Evolutionary conservation across 2,113 vertebrate genomes (phyloP), one percentile per base, ranked within the genome.

Genomic region (Aleadryas rufinucha): DNA sequence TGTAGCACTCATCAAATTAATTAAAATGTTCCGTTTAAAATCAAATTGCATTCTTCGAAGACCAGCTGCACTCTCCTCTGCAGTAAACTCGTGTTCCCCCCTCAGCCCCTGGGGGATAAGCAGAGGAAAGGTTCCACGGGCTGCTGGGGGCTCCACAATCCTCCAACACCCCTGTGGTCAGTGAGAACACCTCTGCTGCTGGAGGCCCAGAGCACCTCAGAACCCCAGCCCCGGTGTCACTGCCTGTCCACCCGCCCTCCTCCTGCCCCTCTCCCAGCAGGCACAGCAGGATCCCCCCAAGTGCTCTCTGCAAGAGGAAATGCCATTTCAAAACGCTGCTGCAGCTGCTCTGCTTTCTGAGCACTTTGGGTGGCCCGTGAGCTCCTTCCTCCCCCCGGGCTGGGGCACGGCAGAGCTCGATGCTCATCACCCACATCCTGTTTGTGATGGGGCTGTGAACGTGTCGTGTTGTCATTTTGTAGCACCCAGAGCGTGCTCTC

Each of bases 391-490:
- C 27, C 27, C 83, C 42, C 9, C 30, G 13, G 21, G 61, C 74
- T 93, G 92, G 35, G 84, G 70, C 93, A 4, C 79, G 9, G 78
- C 87, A 35, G 53, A 21, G 53, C 78, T 45, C 17, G 10, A 7
- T 1, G 53, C 47, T 28, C 6, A 2, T n/a, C 41, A 47, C 96
- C 97, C 97, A 98, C 97, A 98, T 98, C 97, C 98, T 98, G 97
- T 97, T 98, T 97, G 92, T 66, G 72, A 45, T 10, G 2, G 0
- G 81, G 49, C 88, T 21, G 5, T 16, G 60, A 94, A 37, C 33
- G 1, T 27, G 24, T 53, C 59, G 2, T 0, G 17, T 4, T 64
- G n/a, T n/a, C 42, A 13, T 37, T 65, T 21, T 1, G 64, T 3
- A 26, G 76, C 49, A 81, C 45, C 59, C 63, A 6, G 1, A 52